A percentile compares a stretch with the other conserved stretches of the same genome.
phyloP scores from a whole-genome alignment of 2,888 invertebrate genomes.

The Sicus ferrugineus region DNA sequence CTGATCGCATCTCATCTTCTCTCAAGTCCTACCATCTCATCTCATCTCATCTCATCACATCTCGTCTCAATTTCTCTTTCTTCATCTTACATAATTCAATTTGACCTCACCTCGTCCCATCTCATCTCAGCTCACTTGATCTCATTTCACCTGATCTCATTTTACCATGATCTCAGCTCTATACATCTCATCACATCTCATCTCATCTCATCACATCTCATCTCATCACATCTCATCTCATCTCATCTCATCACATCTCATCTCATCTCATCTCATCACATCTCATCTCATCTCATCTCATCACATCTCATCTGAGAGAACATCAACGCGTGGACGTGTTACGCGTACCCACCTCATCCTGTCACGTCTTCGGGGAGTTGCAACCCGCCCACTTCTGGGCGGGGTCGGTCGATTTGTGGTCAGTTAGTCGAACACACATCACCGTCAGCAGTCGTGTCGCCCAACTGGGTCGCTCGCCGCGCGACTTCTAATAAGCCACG shows the following conservation, averaged over 20 bases:
- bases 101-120: background rate
- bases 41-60: background rate
- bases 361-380: no score
- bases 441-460: no score
- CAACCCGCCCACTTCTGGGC: no score
- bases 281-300: background rate
- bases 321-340: no score
- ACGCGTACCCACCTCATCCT: no score
- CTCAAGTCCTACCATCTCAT: background rate
- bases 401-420: no score
- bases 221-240: background rate
- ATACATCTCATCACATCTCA: background rate
- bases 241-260: background rate
- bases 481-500: slow-evolving; percentile 24
- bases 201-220: background rate
- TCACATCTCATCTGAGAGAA: no score
- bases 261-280: background rate
- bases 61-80: background rate
- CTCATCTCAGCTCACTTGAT: background rate
- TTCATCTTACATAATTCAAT: no score
- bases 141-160: background rate
- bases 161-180: background rate
- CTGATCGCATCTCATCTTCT: background rate
- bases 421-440: no score
- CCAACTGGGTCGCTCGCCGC: no score